phyloP scores from a whole-genome alignment of 2,113 vertebrate species.

The Rhegmatorhina hoffmannsi region DNA sequence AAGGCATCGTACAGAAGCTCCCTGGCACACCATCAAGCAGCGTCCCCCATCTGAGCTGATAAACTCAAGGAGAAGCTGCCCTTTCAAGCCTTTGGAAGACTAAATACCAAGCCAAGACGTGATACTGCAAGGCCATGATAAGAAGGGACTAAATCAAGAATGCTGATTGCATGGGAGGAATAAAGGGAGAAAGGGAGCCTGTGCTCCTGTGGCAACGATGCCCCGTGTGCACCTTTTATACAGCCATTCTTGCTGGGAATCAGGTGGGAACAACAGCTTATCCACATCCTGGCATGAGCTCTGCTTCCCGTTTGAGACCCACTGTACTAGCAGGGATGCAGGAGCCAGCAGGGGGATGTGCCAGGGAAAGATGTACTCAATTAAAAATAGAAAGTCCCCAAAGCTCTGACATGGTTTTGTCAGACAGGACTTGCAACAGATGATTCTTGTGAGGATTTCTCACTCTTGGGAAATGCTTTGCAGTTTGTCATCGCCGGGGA shows the following conservation, averaged over 20 bases:
- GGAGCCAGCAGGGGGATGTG: conserved; percentile 7
- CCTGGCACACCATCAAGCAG: conserved; percentile 47
- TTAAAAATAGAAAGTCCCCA: conserved; percentile 59
- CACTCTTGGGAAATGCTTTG: conserved; percentile 27
- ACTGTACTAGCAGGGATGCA: background rate
- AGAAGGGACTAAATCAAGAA: conserved; percentile 32
- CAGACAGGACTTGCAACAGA: conserved; percentile 54
- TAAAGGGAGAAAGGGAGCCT: background rate
- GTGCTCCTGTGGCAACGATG: background rate
- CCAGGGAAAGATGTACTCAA: conserved; percentile 23
- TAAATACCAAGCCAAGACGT: conserved; percentile 60
- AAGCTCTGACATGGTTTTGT: conserved; percentile 53
- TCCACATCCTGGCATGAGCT: background rate
- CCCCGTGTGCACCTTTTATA: background rate
- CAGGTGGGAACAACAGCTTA: background rate
- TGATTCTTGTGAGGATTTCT: conserved; percentile 53
- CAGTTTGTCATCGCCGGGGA: conserved; percentile 7
- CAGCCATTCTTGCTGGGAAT: background rate
- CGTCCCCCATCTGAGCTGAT: conserved; percentile 44
- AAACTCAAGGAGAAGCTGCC: conserved; percentile 68
- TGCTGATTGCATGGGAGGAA: conserved; percentile 7
- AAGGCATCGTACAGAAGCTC: conserved; percentile 33
- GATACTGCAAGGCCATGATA: conserved; percentile 58
- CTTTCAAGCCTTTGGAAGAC: conserved; percentile 60
- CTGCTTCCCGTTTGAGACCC: background rate